phyloP scores from a whole-genome alignment of 2,888 invertebrate species.

The Platerodrilus igneus region DNA sequence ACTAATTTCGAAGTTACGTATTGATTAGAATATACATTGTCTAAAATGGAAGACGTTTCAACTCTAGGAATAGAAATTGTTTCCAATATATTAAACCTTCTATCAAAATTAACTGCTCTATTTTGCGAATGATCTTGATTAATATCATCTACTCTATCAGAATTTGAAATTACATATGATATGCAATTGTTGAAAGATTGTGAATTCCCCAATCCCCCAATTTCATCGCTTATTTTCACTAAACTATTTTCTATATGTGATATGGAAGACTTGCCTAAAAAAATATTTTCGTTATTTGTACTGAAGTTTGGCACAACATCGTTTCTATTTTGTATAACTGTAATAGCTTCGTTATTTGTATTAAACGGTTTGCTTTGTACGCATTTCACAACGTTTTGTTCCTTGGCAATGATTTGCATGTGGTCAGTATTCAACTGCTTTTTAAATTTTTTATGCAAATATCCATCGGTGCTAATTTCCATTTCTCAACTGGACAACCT shows the following conservation, averaged over 20 bases:
- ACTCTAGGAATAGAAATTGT: constrained; percentile 33
- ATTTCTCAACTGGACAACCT: constrained; percentile 39
- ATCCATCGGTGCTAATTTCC: constrained; percentile 54
- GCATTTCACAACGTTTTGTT: constrained; percentile 31
- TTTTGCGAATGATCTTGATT: constrained; percentile 25
- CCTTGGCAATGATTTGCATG: constrained; percentile 24
- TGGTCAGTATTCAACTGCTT: constrained; percentile 69
- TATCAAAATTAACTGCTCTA: constrained; percentile 40
- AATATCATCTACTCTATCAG: constrained; percentile 24
- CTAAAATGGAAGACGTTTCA: constrained; percentile 43
- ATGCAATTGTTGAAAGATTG: constrained; percentile 42
- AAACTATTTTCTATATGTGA: constrained; percentile 30
- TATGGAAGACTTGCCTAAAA: constrained; percentile 45
- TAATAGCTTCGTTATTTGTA: constrained; percentile 8
- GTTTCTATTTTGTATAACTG: constrained; percentile 31
- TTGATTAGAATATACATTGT: constrained; percentile 36
- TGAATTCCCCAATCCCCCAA: constrained; percentile 30
- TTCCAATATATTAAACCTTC: no score
- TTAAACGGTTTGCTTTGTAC: not conserved
- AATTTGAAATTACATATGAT: constrained; percentile 42
- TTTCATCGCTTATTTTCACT: constrained; percentile 9
- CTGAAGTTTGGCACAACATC: constrained; percentile 43
- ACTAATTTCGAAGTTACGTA: constrained; percentile 29
- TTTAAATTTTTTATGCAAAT: constrained; percentile 91
- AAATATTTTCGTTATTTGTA: constrained; percentile 39